Base-by-base conservation (phyloP, 2,888 invertebrate genomes). In the Cyrtodaria siliqua region DNA sequence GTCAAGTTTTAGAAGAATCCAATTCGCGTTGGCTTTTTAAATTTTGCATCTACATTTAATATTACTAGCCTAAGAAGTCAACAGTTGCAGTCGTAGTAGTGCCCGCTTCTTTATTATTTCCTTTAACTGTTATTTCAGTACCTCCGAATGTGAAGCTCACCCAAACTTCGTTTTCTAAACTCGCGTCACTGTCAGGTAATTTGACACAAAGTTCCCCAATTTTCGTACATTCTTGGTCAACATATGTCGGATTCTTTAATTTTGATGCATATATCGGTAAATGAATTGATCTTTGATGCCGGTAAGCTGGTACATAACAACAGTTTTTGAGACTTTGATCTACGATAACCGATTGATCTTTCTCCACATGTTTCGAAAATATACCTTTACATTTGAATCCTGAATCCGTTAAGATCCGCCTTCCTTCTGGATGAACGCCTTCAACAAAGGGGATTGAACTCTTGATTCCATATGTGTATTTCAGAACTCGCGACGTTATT, bases 401-500 rank as follows among this genome's bases (percentile, higher is more conserved):
- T 16, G 24, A 27, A 27, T 55, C 55, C 2, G 26, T 55, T 27
- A 29, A 6, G 16, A 52, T 24, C 14, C 23, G 12, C 4, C 4
- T 52, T 12, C 14, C 23, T 24, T 52, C 20, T 23, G 23, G 52
- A 52, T 52, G 52, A 52, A 52, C 52, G 23, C 52, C 52, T 52
- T 52, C 52, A 20, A 20, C 23, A 14, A 52, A 52, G 8, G 23
- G 52, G 12, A 52, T 20, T 6, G 6, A 23, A 23, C 0, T 0
- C 2, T 3, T n/a, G 9, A 53, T 29, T 6, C 68, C 68, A 26
- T 68, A 68, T 4, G 68, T 68, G 26, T 68, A 53, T n/a, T 68
- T 50, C 42, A 60, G 18, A 6, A 60, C 55, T 52, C 60, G 24
- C 14, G 33, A 24, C 20, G 27, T 52, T n/a, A 68, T 68, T 18